Evolutionary conservation across 2,888 invertebrate genomes (phyloP).

Genomic region (Polyommatus iphigenia): DNA sequence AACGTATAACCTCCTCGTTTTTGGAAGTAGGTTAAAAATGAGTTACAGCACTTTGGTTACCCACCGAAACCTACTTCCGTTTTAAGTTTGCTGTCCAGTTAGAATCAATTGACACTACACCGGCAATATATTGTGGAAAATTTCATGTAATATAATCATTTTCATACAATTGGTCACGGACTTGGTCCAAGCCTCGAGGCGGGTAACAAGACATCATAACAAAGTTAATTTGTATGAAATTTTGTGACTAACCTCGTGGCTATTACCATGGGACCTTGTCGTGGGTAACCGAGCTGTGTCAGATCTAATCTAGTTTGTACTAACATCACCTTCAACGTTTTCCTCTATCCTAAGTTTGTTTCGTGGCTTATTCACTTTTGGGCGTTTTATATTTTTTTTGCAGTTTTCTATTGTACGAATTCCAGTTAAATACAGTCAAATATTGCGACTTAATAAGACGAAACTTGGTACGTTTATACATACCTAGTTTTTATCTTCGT

Average conservation of each 20-base stretch:
- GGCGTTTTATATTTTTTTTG: not conserved
- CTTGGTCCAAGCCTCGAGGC: no score
- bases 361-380: not conserved
- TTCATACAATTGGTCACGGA: not conserved
- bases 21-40: no score
- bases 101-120: not conserved
- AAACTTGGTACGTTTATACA: no score
- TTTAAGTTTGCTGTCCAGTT: not conserved
- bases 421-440: no score
- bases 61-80: not conserved
- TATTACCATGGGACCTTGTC: not conserved
- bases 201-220: no score
- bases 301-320: not conserved
- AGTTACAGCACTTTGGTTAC: not conserved
- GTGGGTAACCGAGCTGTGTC: not conserved
- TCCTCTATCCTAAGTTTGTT: not conserved
- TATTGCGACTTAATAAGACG: no score
- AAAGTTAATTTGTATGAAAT: no score
- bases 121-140: not conserved
- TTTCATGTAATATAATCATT: not conserved
- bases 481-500: no score
- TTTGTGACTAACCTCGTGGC: no score
- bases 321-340: not conserved
- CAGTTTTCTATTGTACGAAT: no score
- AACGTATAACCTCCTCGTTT: no score